These are phyloP conservation scores for Podiceps cristatus DNA, from an alignment of 2,113 vertebrate species.

Conservation along the genomic window DNA sequence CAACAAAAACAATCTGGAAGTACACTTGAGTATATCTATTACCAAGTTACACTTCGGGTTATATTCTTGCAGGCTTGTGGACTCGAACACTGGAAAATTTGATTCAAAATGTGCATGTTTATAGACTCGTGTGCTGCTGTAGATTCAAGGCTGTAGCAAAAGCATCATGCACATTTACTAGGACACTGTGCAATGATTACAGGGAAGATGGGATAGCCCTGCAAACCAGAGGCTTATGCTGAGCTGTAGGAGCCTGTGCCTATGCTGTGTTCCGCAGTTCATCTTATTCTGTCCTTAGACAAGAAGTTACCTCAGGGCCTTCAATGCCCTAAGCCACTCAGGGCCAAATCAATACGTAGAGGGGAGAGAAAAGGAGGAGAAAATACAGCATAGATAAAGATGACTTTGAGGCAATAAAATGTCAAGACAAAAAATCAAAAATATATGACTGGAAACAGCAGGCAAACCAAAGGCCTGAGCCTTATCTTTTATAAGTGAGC, in stretches of 20 bases:
- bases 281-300: constrained; percentile 1
- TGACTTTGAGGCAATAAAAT: not conserved
- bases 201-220: not conserved
- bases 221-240: accelerated
- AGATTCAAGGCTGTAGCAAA: not conserved
- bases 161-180: not conserved
- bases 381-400: not conserved
- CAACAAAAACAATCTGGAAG: not conserved
- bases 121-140: not conserved
- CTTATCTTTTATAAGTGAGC: not conserved
- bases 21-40: not conserved
- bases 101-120: not conserved
- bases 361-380: not conserved
- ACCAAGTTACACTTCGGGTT: not conserved
- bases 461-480: not conserved
- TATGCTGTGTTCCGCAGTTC: not conserved
- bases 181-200: not conserved
- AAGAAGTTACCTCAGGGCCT: not conserved
- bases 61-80: not conserved
- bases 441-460: not conserved
- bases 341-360: not conserved
- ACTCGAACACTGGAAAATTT: not conserved
- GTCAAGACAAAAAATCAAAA: not conserved
- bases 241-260: not conserved
- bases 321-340: not conserved